Evolutionary conservation across 2,113 vertebrate species (phyloP).

Genomic region (Lamprologus speciosus): DNA sequence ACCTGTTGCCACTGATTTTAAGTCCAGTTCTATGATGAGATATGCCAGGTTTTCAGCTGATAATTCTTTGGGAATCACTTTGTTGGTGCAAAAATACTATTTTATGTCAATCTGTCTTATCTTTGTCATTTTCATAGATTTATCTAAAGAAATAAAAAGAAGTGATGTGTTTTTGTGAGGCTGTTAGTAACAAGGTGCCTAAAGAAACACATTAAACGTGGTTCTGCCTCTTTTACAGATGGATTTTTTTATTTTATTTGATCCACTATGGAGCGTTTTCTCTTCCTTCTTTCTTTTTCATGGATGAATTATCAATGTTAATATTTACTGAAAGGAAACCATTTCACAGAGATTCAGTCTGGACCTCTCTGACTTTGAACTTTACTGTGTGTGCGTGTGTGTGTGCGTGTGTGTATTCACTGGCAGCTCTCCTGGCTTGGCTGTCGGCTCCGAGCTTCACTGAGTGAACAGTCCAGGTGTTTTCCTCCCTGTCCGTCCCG

Average conservation of each 20-base stretch:
- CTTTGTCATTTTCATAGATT: background rate
- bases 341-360: background rate
- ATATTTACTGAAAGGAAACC: background rate
- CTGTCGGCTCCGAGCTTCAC: background rate
- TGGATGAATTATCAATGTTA: background rate
- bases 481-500: background rate
- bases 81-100: background rate
- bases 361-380: background rate
- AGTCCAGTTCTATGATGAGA: background rate
- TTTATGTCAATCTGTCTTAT: background rate
- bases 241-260: background rate
- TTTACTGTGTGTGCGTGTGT: background rate
- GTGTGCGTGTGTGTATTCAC: background rate
- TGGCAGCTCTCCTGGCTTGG: background rate
- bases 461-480: slow-evolving; percentile 64
- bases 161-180: background rate
- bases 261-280: rapidly evolving
- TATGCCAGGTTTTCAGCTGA: background rate
- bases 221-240: background rate
- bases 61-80: background rate
- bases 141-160: background rate
- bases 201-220: background rate
- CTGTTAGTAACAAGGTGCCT: background rate
- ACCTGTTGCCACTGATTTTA: background rate
- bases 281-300: background rate